A percentile compares a stretch with the other conserved stretches of the same genome.
Evolutionary conservation across 1,140 invertebrate genomes (phyloP).

Genomic region (Capitella teleta): DNA sequence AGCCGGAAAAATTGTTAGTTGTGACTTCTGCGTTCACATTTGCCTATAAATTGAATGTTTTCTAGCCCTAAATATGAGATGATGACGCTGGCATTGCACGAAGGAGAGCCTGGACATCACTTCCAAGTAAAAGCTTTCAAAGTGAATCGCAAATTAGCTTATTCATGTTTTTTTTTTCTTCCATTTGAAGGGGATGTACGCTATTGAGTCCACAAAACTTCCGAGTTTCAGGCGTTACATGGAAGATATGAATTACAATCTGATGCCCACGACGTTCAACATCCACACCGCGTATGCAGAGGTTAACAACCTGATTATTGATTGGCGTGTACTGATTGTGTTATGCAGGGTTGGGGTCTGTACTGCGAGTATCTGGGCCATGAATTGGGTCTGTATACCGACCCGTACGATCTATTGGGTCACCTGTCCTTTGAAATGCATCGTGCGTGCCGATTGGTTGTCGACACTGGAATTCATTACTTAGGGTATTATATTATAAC

Average conservation of each 20-base stretch:
- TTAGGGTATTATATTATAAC: constrained; percentile 24
- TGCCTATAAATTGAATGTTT: not conserved
- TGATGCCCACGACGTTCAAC: constrained; percentile 37
- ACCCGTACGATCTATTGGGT: constrained; percentile 18
- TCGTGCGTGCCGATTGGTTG: constrained; percentile 38
- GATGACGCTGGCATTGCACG: constrained; percentile 34
- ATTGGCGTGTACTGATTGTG: not conserved
- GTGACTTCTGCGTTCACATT: not conserved
- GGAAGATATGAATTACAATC: constrained; percentile 24
- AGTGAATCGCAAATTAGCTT: constrained; percentile 1
- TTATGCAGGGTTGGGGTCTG: constrained; percentile 39
- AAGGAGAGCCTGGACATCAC: constrained; percentile 41
- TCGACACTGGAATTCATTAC: constrained; percentile 44
- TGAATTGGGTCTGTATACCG: constrained; percentile 37
- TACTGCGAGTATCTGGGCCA: constrained; percentile 42
- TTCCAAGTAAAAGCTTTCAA: constrained; percentile 22
- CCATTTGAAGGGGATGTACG: not conserved
- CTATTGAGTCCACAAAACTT: constrained; percentile 9
- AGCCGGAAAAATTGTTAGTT: no score
- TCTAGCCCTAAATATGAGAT: constrained; percentile 35
- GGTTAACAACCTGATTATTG: constrained; percentile 14
- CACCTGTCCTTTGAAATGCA: constrained; percentile 35
- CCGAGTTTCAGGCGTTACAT: constrained; percentile 26
- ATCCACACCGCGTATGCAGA: constrained; percentile 39
- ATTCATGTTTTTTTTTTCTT: constrained; percentile 6